Conservation (phyloP, 2,797 vertebrate genomes). For the Parambassis ranga region DNA sequence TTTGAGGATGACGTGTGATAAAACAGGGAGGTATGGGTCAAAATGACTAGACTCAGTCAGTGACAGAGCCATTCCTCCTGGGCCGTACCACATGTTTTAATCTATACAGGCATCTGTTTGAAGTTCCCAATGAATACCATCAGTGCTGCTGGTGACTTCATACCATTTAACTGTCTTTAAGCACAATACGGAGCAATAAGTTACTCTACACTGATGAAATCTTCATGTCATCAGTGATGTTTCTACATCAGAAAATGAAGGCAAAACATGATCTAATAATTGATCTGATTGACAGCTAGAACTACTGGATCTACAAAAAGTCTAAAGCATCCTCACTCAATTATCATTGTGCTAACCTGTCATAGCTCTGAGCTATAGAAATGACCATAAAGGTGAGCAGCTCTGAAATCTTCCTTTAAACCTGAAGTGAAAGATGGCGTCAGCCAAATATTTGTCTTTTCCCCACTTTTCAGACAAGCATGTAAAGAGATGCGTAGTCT, state of each 20-base stretch:
- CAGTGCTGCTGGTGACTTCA: conserved; percentile 67
- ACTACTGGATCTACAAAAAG: too few relatives aligned
- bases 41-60: conserved; percentile 76
- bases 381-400: too few relatives aligned
- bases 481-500: conserved; percentile 74
- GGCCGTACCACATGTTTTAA: conserved; percentile 78
- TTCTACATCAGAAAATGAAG: too few relatives aligned
- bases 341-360: too few relatives aligned
- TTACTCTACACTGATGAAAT: too few relatives aligned
- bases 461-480: conserved; percentile 51
- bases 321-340: too few relatives aligned
- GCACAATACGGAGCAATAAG: too few relatives aligned
- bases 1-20: conserved; percentile 78
- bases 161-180: conserved; percentile 43
- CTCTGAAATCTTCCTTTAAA: too few relatives aligned
- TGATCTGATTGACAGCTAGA: too few relatives aligned
- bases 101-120: conserved; percentile 81
- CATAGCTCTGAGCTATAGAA: too few relatives aligned
- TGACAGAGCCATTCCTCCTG: conserved; percentile 70
- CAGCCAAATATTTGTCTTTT: conserved; percentile 23
- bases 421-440: background rate
- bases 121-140: conserved; percentile 80
- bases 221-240: too few relatives aligned
- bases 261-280: too few relatives aligned
- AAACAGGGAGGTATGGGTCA: conserved; percentile 76